phyloP scores from a whole-genome alignment of 2,797 vertebrate genomes.

The Geotrypetes seraphini region DNA sequence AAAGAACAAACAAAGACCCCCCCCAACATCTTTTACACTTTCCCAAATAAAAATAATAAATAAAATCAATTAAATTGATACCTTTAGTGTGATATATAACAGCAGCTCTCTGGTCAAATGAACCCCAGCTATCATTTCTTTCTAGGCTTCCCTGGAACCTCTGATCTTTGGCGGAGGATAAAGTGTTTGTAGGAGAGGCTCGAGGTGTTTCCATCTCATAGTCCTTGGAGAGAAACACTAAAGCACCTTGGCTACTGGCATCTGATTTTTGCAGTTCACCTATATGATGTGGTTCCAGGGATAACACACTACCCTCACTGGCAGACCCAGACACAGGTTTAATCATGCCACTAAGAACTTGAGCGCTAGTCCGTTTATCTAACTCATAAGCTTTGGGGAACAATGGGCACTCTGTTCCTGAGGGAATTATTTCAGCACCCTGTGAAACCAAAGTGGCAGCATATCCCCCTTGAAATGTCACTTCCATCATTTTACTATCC shows the following conservation, averaged over 20 bases:
- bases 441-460: slow-evolving; percentile 60
- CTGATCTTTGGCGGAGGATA: slow-evolving; percentile 80
- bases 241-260: slow-evolving; percentile 63
- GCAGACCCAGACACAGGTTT: slow-evolving; percentile 39
- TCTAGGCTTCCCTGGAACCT: slow-evolving; percentile 76
- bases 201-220: slow-evolving; percentile 67
- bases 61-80: too few relatives aligned
- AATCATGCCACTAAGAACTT: slow-evolving; percentile 58
- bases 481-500: slow-evolving; percentile 60
- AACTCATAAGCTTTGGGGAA: slow-evolving; percentile 72
- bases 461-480: slow-evolving; percentile 71
- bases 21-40: too few relatives aligned
- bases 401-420: slow-evolving; percentile 66
- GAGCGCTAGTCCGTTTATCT: slow-evolving; percentile 85
- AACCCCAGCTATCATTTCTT: slow-evolving; percentile 78
- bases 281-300: slow-evolving; percentile 59
- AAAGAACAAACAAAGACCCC: too few relatives aligned
- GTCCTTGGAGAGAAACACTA: slow-evolving; percentile 72
- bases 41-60: too few relatives aligned
- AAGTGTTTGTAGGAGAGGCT: slow-evolving; percentile 73
- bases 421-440: slow-evolving; percentile 62
- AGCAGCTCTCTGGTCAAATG: slow-evolving; percentile 88
- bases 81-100: slow-evolving; percentile 97
- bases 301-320: slow-evolving; percentile 61
- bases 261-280: slow-evolving; percentile 64